Evolutionary conservation across 2,797 vertebrate species (phyloP), one percentile per base, ranked within the genome.

Genomic region (Gallirallus australis): DNA sequence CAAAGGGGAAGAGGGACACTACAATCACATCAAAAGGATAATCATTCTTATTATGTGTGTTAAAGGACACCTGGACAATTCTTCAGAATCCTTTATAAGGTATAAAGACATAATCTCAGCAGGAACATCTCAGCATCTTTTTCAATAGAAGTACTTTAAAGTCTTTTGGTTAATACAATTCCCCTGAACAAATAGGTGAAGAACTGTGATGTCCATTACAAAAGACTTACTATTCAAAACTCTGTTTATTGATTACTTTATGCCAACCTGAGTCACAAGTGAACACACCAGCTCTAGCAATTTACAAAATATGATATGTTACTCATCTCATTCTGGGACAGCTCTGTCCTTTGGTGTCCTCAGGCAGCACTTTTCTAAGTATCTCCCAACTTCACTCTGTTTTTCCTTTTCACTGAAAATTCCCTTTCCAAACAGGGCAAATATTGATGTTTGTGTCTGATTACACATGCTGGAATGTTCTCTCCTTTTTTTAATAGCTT

Each of bases 11-110:
- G 88, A 63, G 20, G 68, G 70, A 76, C 45, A 80, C 0, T 1
- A 73, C 5, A 27, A 81, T 79, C 13, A 4, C 52, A 93, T 53
- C 75, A 82, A 96, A 94, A 96, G 86, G n/a, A 90, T 42, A 95
- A 95, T 82, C 30, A 59, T 25, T 45, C 25, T 84, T 92, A 92
- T 89, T 81, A 77, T 61, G 35, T 77, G 50, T 83, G 50, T 75
- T 96, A 93, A 96, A 94, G 65, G 66, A 96, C 39, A 96, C 15
- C 53, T 50, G 25, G 69, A 89, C 69, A 69, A 90, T 90, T 72
- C 61, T 77, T 84, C 52, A 0, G 1, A 53, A 72, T 53, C 56
- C 31, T 89, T 90, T 86, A 70, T 48, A 45, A 90, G 42, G 45
- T 78, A 94, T 59, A 86, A 95, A 94, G 52, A 82, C 88, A 94